Evolutionary conservation across 2,888 invertebrate genomes (phyloP), one percentile per base, ranked within the genome.

Genomic region (Alitta virens): DNA sequence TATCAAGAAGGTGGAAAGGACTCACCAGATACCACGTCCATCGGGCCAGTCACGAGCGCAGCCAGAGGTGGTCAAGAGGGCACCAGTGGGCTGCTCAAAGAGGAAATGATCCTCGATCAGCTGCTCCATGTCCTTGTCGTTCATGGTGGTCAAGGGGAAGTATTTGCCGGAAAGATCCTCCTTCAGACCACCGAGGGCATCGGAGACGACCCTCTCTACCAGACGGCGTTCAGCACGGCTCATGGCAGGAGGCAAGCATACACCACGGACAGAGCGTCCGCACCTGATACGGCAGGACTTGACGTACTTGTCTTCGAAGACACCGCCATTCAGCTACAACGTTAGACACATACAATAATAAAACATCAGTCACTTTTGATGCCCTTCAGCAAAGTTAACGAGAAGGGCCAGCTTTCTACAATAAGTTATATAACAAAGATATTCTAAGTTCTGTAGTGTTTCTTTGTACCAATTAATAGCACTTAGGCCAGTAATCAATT

Each of bases 11-110:
- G 5, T 12, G 33, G 12, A 5, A 33, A 33, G 33, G 16, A 56
- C 58, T 59, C 25, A 66, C 68, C 66, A 68, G 59, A 68, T 68
- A 40, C 95, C 95, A 56, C 96, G 87, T 0, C 93, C 94, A 71
- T 91, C 92, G 0, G 95, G 94, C 94, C 94, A 96, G 72, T 76
- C 75, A 46, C 70, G 51, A 50, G 63, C 67, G 21, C 69, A 60
- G 2, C 68, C 68, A 16, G 70, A 64, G 53, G 64, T 64, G 56
- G 66, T 66, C 65, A 67, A 63, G 42, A 69, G 63, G 21, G 60
- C 55, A 24, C 63, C 63, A 42, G 63, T 64, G 18, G 70, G 68
- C 60, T 67, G 65, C 60, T 67, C 68, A 63, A 72, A 72, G 49
- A 72, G 67, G 66, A 72, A 72, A 60, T 72, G 72, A 60, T 72